Evolutionary conservation across 2,797 vertebrate species (phyloP), one percentile per base, ranked within the genome.

Genomic region (Mionectes olivaceus): DNA sequence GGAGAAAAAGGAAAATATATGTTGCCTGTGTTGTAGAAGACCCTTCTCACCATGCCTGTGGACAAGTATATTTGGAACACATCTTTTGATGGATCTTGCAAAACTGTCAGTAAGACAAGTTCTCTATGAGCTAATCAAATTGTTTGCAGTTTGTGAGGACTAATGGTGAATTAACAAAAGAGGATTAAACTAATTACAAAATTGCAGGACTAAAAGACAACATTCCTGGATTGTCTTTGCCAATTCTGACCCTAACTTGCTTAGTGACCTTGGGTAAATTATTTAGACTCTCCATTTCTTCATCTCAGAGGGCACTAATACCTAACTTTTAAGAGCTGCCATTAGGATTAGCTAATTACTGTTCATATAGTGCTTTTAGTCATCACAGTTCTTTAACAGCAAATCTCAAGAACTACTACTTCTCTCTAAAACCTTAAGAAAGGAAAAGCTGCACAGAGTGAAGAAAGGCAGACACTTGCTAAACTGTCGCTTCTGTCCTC

Each of bases 301-400:
- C 39, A 53, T 85, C 47, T 87, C 67, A 27, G 46, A 35, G 11
- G 5, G 39, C 70, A 61, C 41, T 83, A 89, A 87, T 83, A 69
- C 57, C 65, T 92, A 63, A 47, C 55, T 89, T 49, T 49, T 47
- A 57, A 70, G 44, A 87, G 25, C 50, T 87, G 19, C 84, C 63
- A 64, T 68, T 84, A 80, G 57, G 46, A 69, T 89, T 90, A 92
- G 61, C 65, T 93, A 87, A 84, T 68, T 91, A 71, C 85, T 19
- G 8, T 83, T 81, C n/a, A 44, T 53, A 19, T 57, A 83, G 32
- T 37, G 39, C 49, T 85, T 90, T 91, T 78, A 86, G 91, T 90
- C 44, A 65, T 80, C 50, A 91, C 55, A 84, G 50, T 46, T 43
- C 49, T 19, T 91, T 82, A 67, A 37, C 63, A 75, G 30, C 46